Evolutionary conservation across 1,140 invertebrate genomes (phyloP).

Genomic region (Helicorthomorpha holstii): DNA sequence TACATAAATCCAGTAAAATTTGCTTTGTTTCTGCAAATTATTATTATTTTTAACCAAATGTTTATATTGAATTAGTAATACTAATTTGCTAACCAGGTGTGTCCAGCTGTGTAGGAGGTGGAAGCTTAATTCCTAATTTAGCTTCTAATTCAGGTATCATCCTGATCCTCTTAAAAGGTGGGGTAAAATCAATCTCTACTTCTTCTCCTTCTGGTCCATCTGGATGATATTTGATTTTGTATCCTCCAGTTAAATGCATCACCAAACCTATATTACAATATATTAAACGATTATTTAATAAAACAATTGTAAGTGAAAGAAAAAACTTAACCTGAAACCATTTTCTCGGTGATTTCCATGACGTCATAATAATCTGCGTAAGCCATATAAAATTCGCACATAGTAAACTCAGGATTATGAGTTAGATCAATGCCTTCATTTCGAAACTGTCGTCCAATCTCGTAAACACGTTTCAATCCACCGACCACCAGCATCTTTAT

Average conservation of each 20-base stretch:
- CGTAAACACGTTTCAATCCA: slow-evolving; percentile 91
- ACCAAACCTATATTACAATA: slow-evolving; percentile 40
- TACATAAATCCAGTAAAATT: slow-evolving; percentile 65
- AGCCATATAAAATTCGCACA: slow-evolving; percentile 99
- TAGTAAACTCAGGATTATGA: slow-evolving; percentile 98
- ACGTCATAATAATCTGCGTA: slow-evolving; percentile 98
- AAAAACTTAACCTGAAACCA: slow-evolving; percentile 51
- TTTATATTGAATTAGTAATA: too few relatives aligned
- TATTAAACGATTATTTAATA: slow-evolving; percentile 1
- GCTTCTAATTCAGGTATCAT: slow-evolving; percentile 87
- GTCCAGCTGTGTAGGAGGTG: slow-evolving; percentile 34
- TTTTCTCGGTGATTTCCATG: slow-evolving; percentile 76
- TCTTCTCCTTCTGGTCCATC: slow-evolving; percentile 65
- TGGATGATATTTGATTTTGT: slow-evolving; percentile 77
- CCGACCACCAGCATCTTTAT: slow-evolving; percentile 83
- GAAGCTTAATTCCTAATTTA: slow-evolving; percentile 64
- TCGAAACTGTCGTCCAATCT: slow-evolving; percentile 92
- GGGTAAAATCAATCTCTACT: slow-evolving; percentile 88
- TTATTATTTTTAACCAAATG: slow-evolving; percentile 4
- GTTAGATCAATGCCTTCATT: slow-evolving; percentile 98
- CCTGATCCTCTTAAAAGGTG: slow-evolving; percentile 78
- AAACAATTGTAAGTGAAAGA: background rate
- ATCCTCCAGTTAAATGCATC: slow-evolving; percentile 42
- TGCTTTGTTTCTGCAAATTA: slow-evolving; percentile 38
- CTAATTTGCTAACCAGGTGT: slow-evolving; percentile 13